Evolutionary conservation across 1,140 invertebrate species (phyloP).

Genomic region (Drosophila busckii): DNA sequence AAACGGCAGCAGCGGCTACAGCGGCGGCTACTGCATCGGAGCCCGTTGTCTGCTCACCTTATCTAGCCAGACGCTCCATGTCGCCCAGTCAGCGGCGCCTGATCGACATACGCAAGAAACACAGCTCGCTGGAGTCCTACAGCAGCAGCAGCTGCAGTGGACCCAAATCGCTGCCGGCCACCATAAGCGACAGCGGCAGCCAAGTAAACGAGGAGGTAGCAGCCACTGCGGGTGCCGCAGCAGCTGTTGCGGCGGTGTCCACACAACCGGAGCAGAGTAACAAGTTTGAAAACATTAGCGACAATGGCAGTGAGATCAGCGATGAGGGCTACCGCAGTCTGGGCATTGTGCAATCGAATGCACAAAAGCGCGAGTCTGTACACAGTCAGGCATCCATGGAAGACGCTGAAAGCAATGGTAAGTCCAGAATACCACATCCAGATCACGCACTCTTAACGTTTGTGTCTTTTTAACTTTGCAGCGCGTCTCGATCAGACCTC

Average conservation of each 20-base stretch:
- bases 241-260: background rate
- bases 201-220: conserved; percentile 19
- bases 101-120: conserved; percentile 71
- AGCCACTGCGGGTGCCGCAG: background rate
- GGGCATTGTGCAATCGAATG: conserved; percentile 83
- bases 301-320: conserved; percentile 91
- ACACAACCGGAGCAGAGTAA: conserved; percentile 58
- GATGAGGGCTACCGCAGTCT: conserved; percentile 92
- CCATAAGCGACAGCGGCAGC: conserved; percentile 9
- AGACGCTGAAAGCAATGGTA: conserved; percentile 84
- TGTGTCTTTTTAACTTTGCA: conserved; percentile 5
- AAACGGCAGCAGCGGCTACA: conserved; percentile 24
- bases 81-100: conserved; percentile 79
- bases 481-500: conserved; percentile 78
- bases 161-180: conserved; percentile 55
- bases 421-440: conserved; percentile 47
- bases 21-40: conserved; percentile 1
- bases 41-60: conserved; percentile 36
- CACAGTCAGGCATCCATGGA: conserved; percentile 84
- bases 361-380: conserved; percentile 83
- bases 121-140: conserved; percentile 59
- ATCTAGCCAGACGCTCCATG: conserved; percentile 61
- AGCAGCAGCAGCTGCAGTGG: conserved; percentile 36
- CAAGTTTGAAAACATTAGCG: conserved; percentile 83
- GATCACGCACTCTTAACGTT: background rate